These are phyloP conservation scores for Aphrophora alni DNA, from an alignment of 2,888 invertebrate species.

Conservation along the genomic window DNA sequence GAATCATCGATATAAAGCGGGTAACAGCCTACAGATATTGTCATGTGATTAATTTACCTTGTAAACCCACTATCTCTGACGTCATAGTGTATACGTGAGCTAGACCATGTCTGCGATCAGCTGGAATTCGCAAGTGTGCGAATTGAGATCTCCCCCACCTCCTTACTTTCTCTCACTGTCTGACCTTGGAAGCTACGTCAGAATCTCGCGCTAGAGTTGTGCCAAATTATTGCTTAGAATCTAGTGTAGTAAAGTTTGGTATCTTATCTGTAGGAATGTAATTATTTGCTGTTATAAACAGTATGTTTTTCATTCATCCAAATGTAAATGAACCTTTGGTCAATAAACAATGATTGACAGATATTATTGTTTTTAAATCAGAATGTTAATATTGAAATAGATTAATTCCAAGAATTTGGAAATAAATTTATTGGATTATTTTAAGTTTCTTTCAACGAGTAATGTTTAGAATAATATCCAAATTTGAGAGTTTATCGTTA, in stretches of 20 bases:
- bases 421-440: no score
- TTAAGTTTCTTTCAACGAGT: no score
- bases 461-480: no score
- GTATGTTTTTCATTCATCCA: not conserved
- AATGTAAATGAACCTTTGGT: not conserved
- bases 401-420: no score
- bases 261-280: not conserved
- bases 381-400: no score
- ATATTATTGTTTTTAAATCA: no score
- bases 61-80: not conserved
- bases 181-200: not conserved
- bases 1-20: no score
- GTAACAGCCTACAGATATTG: no score
- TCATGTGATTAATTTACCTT: not conserved
- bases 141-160: not conserved
- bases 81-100: constrained; percentile 22
- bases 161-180: no score
- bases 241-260: not conserved
- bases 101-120: constrained; percentile 16
- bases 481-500: no score
- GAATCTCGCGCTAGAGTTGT: not conserved
- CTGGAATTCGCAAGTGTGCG: constrained; percentile 18
- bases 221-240: not conserved
- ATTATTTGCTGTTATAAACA: not conserved
- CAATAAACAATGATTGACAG: not conserved